These are phyloP conservation scores for Entomobrya multifasciata DNA, from an alignment of 2,888 invertebrate species.

Conservation along the genomic window DNA sequence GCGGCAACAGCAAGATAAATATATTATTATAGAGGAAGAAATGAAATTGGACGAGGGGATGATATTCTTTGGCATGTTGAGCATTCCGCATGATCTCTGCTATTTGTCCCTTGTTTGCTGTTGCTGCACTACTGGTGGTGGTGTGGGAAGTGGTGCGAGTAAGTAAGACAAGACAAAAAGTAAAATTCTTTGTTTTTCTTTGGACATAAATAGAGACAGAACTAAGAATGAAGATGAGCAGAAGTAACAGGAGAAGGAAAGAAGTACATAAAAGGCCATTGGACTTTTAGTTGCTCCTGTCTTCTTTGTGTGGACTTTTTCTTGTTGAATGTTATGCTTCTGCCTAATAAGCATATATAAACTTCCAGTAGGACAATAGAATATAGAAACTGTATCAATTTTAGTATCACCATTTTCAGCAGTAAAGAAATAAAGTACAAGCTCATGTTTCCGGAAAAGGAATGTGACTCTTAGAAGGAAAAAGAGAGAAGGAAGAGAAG, in stretches of 20 bases:
- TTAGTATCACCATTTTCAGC: conserved; percentile 12
- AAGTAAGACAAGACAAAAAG: conserved; percentile 7
- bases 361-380: background rate
- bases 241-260: background rate
- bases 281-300: conserved; percentile 35
- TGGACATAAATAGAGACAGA: conserved; percentile 32
- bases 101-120: conserved; percentile 40
- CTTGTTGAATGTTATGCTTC: conserved; percentile 27
- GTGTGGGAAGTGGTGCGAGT: conserved; percentile 37
- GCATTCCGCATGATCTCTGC: conserved; percentile 42
- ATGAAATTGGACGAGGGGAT: conserved; percentile 58
- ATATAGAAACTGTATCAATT: conserved; percentile 24
- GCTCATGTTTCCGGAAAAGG: conserved; percentile 55
- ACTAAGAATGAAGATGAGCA: background rate
- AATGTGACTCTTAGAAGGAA: too few relatives aligned
- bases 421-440: conserved; percentile 37
- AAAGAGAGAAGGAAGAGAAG: conserved; percentile 27
- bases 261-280: conserved; percentile 47
- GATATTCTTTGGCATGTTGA: conserved; percentile 49
- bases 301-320: conserved; percentile 18
- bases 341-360: background rate
- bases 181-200: conserved; percentile 41
- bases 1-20: conserved; percentile 19
- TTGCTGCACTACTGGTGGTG: conserved; percentile 4
- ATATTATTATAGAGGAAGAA: conserved; percentile 23